These are phyloP conservation scores for Psylliodes chrysocephalus DNA, from an alignment of 2,888 invertebrate genomes.

Conservation along the genomic window DNA sequence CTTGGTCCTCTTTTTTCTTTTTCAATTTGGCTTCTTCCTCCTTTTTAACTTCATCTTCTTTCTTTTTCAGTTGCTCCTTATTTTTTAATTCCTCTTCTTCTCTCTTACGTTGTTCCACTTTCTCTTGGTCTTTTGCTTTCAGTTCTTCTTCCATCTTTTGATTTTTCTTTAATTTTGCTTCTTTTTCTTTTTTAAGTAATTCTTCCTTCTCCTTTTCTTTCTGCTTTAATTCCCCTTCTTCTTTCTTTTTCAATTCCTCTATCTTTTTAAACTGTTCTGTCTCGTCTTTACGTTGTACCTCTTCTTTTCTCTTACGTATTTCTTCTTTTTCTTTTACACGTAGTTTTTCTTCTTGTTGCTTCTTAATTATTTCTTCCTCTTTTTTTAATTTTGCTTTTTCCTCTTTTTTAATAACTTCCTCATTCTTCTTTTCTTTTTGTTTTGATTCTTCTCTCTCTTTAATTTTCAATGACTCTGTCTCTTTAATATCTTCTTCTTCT, in stretches of 20 bases:
- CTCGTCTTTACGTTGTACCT: constrained; percentile 2
- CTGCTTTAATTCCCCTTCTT: constrained; percentile 47
- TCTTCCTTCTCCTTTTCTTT: constrained; percentile 28
- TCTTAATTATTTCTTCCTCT: constrained; percentile 45
- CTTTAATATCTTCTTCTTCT: constrained; percentile 2
- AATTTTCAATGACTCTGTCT: constrained; percentile 33
- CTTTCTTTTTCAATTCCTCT: constrained; percentile 30
- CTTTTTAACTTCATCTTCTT: constrained; percentile 9
- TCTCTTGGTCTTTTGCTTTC: constrained; percentile 34
- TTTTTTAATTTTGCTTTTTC: constrained; percentile 28
- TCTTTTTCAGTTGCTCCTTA: constrained; percentile 26
- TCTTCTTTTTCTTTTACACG: constrained; percentile 26
- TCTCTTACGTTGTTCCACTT: constrained; percentile 34
- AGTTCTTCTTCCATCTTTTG: constrained; percentile 26
- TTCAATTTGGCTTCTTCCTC: background rate
- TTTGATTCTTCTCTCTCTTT: constrained; percentile 22
- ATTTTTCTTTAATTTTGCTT: constrained; percentile 30
- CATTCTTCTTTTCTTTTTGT: background rate
- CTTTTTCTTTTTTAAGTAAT: constrained; percentile 7
- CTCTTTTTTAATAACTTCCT: constrained; percentile 28
- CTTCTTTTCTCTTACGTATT: constrained; percentile 22
- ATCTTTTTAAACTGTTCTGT: constrained; percentile 27
- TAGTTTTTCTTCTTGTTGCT: constrained; percentile 22
- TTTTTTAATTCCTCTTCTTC: constrained; percentile 37
- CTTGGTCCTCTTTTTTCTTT: constrained; percentile 30